Percentiles rank a stretch among this genome's conserved stretches.
Evolutionary conservation across 2,888 invertebrate genomes (phyloP).

Genomic region (Acrobasis consociella): DNA sequence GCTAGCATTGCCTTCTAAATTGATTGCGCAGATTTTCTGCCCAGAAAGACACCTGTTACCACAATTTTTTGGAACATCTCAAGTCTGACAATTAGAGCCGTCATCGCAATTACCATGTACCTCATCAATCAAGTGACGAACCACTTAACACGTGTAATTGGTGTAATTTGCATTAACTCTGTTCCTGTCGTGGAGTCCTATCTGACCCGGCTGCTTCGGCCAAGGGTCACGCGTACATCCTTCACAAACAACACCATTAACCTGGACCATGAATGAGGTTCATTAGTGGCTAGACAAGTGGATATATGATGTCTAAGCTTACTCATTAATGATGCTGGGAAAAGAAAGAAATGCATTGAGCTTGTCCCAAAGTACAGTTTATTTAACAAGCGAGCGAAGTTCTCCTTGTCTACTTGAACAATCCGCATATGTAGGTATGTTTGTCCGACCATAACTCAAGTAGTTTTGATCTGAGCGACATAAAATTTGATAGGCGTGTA

Average conservation of each 20-base stretch:
- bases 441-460: no score
- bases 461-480: no score
- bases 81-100: slow-evolving; percentile 6
- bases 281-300: slow-evolving; percentile 5
- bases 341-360: no score
- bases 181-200: slow-evolving; percentile 47
- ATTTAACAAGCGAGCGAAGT: no score
- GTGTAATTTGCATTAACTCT: slow-evolving; percentile 48
- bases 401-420: no score
- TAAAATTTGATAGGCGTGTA: no score
- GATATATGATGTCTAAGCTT: slow-evolving; percentile 1
- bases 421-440: no score
- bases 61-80: slow-evolving; percentile 6
- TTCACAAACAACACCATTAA: slow-evolving; percentile 54
- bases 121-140: slow-evolving; percentile 38
- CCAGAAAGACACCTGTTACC: neutral
- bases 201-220: slow-evolving; percentile 55
- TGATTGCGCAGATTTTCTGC: no score
- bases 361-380: no score
- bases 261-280: slow-evolving; percentile 11
- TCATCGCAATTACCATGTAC: slow-evolving; percentile 11
- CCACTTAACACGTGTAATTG: slow-evolving; percentile 48
- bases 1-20: no score
- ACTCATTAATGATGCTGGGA: neutral
- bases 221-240: slow-evolving; percentile 61